Base-by-base conservation (phyloP, 2,113 vertebrate genomes). In the Carassius auratus region DNA sequence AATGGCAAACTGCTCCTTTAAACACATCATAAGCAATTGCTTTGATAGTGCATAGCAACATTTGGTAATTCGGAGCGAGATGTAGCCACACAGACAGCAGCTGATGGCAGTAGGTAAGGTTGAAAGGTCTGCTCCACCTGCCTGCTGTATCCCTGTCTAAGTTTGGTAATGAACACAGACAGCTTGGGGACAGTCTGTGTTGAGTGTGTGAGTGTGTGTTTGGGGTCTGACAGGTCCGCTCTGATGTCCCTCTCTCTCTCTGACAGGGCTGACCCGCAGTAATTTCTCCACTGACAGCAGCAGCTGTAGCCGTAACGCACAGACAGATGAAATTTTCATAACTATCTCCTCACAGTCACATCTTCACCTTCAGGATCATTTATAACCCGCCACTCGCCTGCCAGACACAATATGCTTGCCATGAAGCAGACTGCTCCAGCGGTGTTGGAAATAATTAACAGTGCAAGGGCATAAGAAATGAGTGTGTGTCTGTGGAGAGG, bases 241-340 rank as follows among this genome's bases (percentile, higher is more conserved):
- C 84, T 61, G 79, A 85, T 83, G 84, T 75, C 83, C 64, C 87
- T 80, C 86, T 66, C 85, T 85, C 86, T 21, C 85, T 86, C 61
- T 84, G 76, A 77, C 87, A 86, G 81, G 68, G 62, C 85, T 94
- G 95, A 94, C 95, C 97, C 92, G 87, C 95, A 94, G 87, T 97
- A 97, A 97, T 97, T 97, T 96, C 96, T 97, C 95, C 93, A 95
- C 95, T 98, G 97, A 98, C 97, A 97, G 97, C 91, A 97, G 97
- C 98, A 99, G 97, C 97, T 99, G 98, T 95, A 95, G 95, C 94
- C 94, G 94, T 96, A 97, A 97, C 96, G 95, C 96, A 83, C 95
- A 98, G 97, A 99, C 98, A 96, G 97, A 99, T 99, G 96, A 97
- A 97, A 98, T 98, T 98, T 98, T 98, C 97, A 97, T 98, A 99